A percentile compares a stretch with the other conserved stretches of the same genome.
phyloP scores from a whole-genome alignment of 2,113 vertebrate genomes.

The Spilogale gracilis region DNA sequence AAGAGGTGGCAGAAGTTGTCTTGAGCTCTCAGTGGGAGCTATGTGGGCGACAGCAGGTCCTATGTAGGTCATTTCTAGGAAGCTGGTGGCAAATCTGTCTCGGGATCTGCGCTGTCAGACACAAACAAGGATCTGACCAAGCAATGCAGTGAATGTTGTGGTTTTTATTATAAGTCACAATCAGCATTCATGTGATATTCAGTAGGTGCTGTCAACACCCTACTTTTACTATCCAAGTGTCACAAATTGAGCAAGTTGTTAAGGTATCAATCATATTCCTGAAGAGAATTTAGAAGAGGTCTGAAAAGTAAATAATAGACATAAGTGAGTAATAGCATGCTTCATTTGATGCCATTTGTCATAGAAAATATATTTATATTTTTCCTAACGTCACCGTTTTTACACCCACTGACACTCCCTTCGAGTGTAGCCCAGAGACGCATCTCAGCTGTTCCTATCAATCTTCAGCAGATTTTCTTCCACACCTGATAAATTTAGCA shows the following conservation, averaged over 20 bases:
- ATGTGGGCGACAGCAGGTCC: accelerated
- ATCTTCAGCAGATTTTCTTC: neutral
- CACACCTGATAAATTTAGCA: neutral
- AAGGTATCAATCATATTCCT: neutral
- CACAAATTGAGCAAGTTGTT: constrained; percentile 37
- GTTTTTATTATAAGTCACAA: constrained; percentile 22
- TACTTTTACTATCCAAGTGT: neutral
- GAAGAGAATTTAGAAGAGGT: constrained; percentile 48
- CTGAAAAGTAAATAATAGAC: constrained; percentile 28
- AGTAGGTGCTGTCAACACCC: constrained; percentile 32
- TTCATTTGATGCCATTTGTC: constrained; percentile 47
- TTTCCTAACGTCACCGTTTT: constrained; percentile 15
- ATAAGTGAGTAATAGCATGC: neutral
- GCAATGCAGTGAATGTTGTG: neutral
- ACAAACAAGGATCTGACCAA: constrained; percentile 5
- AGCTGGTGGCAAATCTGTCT: neutral
- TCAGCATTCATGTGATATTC: neutral
- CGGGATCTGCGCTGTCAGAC: neutral
- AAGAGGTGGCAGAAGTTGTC: neutral
- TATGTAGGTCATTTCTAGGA: neutral
- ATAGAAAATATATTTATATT: constrained; percentile 46
- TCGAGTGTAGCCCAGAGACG: neutral
- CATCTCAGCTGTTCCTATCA: neutral
- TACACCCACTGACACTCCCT: neutral
- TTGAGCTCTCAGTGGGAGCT: neutral